These are phyloP conservation scores for Luehdorfia chinensis DNA, from an alignment of 1,140 invertebrate genomes.

Conservation along the genomic window DNA sequence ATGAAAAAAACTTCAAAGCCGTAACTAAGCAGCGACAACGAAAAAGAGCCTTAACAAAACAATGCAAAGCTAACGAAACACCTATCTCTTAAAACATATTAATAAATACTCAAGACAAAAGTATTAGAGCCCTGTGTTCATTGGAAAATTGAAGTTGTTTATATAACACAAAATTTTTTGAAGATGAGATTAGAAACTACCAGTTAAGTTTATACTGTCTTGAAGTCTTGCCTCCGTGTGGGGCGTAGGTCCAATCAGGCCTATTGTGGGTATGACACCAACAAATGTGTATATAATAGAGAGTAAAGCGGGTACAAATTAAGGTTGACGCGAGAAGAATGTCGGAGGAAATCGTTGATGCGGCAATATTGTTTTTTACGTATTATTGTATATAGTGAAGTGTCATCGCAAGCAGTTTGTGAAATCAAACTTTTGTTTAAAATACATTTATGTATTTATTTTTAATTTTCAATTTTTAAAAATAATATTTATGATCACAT, in stretches of 20 bases:
- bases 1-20: constrained; percentile 25
- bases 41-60: constrained; percentile 30
- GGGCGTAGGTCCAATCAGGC: constrained; percentile 49
- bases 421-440: too few relatives aligned
- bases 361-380: constrained; percentile 20
- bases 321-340: constrained; percentile 20
- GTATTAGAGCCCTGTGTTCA: constrained; percentile 9
- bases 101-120: constrained; percentile 27
- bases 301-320: constrained; percentile 30
- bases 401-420: background rate
- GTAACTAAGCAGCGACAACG: constrained; percentile 15
- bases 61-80: constrained; percentile 37
- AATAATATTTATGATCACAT: background rate
- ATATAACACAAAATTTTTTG: background rate
- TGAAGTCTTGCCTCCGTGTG: constrained; percentile 10
- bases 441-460: background rate
- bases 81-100: constrained; percentile 66
- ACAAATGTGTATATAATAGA: constrained; percentile 61
- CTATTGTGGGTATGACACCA: constrained; percentile 47
- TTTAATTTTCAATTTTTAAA: background rate
- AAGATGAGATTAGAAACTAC: background rate
- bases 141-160: background rate
- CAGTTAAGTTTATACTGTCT: background rate
- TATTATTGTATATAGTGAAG: constrained; percentile 2
- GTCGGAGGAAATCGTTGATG: constrained; percentile 28